Evolutionary conservation across 2,888 invertebrate species (phyloP).

Genomic region (Fabriciana adippe): DNA sequence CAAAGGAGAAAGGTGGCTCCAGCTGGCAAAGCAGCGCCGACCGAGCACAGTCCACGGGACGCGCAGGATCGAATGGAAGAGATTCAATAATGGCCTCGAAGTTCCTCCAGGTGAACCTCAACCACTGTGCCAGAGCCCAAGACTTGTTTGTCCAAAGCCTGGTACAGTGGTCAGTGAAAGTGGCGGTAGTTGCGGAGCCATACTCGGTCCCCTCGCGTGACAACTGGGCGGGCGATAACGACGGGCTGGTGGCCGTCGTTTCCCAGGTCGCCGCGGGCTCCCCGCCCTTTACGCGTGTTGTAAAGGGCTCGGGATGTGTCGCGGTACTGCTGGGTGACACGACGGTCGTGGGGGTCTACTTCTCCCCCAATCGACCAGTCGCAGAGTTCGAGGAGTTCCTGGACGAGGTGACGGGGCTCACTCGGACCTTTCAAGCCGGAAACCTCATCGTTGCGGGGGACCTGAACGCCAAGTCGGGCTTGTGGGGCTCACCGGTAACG

Average conservation of each 20-base stretch:
- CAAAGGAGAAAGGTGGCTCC: too few relatives aligned
- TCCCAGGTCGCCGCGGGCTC: too few relatives aligned
- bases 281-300: background rate
- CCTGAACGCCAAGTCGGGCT: background rate
- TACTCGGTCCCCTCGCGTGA: too few relatives aligned
- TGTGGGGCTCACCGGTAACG: background rate
- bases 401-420: background rate
- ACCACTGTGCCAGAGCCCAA: too few relatives aligned
- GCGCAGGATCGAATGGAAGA: accelerated
- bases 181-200: too few relatives aligned
- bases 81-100: accelerated
- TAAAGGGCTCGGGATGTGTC: background rate
- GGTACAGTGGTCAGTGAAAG: too few relatives aligned
- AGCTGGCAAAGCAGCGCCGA: background rate
- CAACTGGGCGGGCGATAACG: background rate
- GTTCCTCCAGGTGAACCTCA: too few relatives aligned
- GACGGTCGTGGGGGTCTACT: background rate
- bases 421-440: background rate
- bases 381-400: background rate
- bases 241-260: too few relatives aligned
- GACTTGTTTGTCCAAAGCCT: too few relatives aligned
- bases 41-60: too few relatives aligned
- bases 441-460: background rate
- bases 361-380: background rate
- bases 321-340: background rate